Evolutionary conservation across 2,888 invertebrate genomes (phyloP).

Genomic region (Pharmacophagus antenor): DNA sequence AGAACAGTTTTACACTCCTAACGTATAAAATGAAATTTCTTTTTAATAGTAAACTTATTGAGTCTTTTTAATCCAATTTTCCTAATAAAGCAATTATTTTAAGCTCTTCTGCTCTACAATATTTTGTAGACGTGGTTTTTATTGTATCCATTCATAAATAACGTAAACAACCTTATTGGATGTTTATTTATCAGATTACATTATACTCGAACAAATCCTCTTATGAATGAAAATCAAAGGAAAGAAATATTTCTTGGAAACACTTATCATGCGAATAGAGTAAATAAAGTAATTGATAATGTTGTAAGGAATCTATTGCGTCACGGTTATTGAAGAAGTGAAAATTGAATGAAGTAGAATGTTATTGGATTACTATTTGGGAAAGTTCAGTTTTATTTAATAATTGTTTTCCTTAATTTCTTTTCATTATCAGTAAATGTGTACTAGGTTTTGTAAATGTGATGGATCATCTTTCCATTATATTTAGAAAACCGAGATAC

Average conservation of each 20-base stretch:
- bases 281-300: conserved; percentile 13
- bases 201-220: neutral
- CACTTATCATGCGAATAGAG: conserved; percentile 15
- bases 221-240: conserved; percentile 7
- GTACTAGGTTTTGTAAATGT: too few relatives aligned
- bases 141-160: neutral
- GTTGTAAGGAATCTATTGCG: conserved; percentile 1
- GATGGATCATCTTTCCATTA: neutral
- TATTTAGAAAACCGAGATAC: too few relatives aligned
- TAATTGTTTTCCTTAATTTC: neutral
- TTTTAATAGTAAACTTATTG: too few relatives aligned
- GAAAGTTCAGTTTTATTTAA: neutral
- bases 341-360: neutral
- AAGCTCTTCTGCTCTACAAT: too few relatives aligned
- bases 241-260: conserved; percentile 5
- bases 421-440: too few relatives aligned
- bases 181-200: neutral
- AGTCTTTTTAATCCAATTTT: too few relatives aligned
- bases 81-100: neutral
- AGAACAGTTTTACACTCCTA: too few relatives aligned
- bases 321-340: conserved; percentile 6
- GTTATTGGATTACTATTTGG: neutral
- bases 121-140: too few relatives aligned
- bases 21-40: too few relatives aligned
- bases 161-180: neutral